Conservation (phyloP, 2,113 vertebrate genomes). For the Octodon degus region DNA sequence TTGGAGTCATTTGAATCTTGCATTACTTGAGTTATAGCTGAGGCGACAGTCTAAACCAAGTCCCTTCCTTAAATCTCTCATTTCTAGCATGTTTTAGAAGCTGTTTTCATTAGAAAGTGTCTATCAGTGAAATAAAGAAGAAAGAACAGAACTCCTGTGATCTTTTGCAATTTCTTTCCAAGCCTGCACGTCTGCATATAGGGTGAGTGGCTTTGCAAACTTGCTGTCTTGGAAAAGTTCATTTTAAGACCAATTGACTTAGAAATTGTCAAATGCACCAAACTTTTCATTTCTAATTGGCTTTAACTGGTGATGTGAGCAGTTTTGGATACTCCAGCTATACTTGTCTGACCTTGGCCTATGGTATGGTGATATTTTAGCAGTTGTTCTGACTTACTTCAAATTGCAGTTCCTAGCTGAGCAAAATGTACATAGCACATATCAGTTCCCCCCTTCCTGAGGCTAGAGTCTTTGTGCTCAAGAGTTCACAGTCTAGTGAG, state of each 20-base stretch:
- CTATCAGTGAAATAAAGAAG: constrained; percentile 23
- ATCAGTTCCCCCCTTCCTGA: not conserved
- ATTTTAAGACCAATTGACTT: constrained; percentile 56
- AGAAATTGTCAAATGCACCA: constrained; percentile 47
- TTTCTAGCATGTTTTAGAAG: constrained; percentile 48
- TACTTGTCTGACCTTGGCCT: not conserved
- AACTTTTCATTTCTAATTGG: constrained; percentile 35
- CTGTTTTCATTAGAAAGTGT: constrained; percentile 62
- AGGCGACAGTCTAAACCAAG: not conserved
- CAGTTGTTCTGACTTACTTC: not conserved
- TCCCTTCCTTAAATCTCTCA: constrained; percentile 52
- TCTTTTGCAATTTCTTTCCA: constrained; percentile 51
- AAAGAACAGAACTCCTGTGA: not conserved
- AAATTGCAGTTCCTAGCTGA: not conserved
- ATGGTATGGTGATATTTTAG: not conserved
- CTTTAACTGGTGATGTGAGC: not conserved
- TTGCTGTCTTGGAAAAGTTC: constrained; percentile 57
- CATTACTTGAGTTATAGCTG: constrained; percentile 35
- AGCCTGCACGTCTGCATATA: not conserved
- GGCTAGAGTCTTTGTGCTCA: not conserved
- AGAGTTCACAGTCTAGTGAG: not conserved
- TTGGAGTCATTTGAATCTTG: constrained; percentile 16
- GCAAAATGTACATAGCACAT: not conserved
- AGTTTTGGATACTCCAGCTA: not conserved
- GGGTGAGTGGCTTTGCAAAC: constrained; percentile 47